Evolutionary conservation across 1,140 invertebrate genomes (phyloP).

Genomic region (Cecropterus lyciades): DNA sequence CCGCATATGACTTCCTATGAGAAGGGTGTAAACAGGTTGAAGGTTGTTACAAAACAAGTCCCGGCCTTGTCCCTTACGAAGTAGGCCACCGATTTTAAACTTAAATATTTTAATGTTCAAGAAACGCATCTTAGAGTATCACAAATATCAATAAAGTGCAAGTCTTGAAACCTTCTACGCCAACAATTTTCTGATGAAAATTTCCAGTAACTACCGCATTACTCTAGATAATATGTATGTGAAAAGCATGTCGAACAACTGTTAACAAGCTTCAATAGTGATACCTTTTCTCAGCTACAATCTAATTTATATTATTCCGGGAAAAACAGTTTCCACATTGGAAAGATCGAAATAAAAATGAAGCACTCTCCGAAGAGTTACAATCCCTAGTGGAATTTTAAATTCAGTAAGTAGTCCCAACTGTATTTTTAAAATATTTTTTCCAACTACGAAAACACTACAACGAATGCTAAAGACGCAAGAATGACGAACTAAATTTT

Average conservation of each 20-base stretch:
- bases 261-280: not conserved
- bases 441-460: not conserved
- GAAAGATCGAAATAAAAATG: not conserved
- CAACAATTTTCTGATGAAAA: not conserved
- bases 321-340: slow-evolving; percentile 4
- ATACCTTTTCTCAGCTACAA: not conserved
- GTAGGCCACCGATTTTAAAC: slow-evolving; percentile 52
- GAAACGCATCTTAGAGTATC: slow-evolving; percentile 14
- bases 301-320: slow-evolving; percentile 13
- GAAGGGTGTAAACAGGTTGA: slow-evolving; percentile 9
- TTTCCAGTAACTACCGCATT: not conserved
- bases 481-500: slow-evolving; percentile 3
- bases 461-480: not conserved
- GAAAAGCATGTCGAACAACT: slow-evolving; percentile 1
- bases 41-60: slow-evolving; percentile 39
- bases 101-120: slow-evolving; percentile 39
- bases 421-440: not conserved
- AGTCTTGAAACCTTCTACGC: not conserved
- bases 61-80: slow-evolving; percentile 44
- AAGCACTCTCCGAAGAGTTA: not conserved
- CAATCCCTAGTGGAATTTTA: not conserved
- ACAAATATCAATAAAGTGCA: not conserved
- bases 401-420: too few species aligned
- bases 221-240: not conserved
- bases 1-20: slow-evolving; percentile 38